These are phyloP conservation scores for Periplaneta americana DNA, from an alignment of 1,140 invertebrate genomes.

Conservation along the genomic window DNA sequence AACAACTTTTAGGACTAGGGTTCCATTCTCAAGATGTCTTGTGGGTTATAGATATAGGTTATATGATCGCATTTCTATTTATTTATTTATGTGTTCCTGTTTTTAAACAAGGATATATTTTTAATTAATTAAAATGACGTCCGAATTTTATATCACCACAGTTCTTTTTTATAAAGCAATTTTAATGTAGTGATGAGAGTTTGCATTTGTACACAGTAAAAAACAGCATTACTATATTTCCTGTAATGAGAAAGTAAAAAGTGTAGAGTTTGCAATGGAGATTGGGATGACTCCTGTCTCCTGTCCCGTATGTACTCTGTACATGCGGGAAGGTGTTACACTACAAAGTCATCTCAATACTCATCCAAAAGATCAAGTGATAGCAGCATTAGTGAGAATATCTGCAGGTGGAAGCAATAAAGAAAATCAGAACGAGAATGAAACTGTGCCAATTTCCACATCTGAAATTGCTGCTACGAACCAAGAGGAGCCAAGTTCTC, in stretches of 20 bases:
- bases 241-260: no score
- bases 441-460: neutral
- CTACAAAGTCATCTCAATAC: constrained; percentile 72
- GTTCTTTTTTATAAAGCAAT: neutral
- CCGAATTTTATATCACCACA: neutral
- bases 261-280: constrained; percentile 2
- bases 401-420: neutral
- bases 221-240: no score
- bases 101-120: neutral
- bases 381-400: constrained; percentile 62
- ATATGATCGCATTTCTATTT: neutral
- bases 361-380: constrained; percentile 80
- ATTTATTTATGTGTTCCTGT: neutral
- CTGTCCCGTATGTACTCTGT: constrained; percentile 79
- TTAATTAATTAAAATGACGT: neutral
- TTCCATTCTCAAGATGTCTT: neutral
- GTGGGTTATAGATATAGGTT: neutral
- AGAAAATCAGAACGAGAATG: neutral
- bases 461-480: neutral
- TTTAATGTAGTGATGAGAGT: no score
- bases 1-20: neutral
- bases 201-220: no score
- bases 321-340: constrained; percentile 71
- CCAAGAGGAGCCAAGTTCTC: neutral
- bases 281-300: constrained; percentile 31